phyloP scores from a whole-genome alignment of 2,797 vertebrate genomes.

The Lagorchestes hirsutus region DNA sequence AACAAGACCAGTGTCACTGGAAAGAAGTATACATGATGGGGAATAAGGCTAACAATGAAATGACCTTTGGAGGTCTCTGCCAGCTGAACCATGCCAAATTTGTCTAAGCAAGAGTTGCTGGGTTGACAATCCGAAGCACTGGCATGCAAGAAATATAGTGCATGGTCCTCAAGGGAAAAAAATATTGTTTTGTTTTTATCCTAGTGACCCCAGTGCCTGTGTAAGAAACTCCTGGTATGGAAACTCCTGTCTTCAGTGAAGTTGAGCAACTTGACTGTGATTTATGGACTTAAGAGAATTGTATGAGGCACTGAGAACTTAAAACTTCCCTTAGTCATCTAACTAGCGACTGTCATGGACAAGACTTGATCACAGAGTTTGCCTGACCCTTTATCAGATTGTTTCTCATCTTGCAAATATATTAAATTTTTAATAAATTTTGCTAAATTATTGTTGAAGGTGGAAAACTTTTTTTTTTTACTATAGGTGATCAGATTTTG shows the following conservation, averaged over 20 bases:
- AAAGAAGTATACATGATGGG: not conserved
- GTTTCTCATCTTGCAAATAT: not conserved
- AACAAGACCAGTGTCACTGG: not conserved
- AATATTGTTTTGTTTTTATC: not conserved
- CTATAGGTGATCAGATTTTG: conserved; percentile 14
- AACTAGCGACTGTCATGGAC: not conserved
- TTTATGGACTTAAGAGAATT: not conserved
- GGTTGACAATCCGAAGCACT: not conserved
- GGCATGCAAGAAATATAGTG: not conserved
- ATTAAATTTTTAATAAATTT: not conserved
- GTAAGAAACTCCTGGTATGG: not conserved
- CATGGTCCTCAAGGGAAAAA: not conserved
- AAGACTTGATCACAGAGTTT: not conserved
- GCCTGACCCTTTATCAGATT: not conserved
- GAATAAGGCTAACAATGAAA: conserved; percentile 16
- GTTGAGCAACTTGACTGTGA: not conserved
- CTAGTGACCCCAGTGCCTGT: not conserved
- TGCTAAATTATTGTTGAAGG: not conserved
- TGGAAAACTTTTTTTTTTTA: conserved; percentile 13
- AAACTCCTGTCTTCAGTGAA: not conserved
- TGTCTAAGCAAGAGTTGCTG: conserved; percentile 2
- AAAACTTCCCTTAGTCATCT: not conserved
- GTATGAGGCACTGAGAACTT: not conserved
- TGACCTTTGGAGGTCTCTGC: not conserved
- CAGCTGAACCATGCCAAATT: not conserved